Evolutionary conservation across 2,888 invertebrate genomes (phyloP).

Genomic region (Phasia obesa): DNA sequence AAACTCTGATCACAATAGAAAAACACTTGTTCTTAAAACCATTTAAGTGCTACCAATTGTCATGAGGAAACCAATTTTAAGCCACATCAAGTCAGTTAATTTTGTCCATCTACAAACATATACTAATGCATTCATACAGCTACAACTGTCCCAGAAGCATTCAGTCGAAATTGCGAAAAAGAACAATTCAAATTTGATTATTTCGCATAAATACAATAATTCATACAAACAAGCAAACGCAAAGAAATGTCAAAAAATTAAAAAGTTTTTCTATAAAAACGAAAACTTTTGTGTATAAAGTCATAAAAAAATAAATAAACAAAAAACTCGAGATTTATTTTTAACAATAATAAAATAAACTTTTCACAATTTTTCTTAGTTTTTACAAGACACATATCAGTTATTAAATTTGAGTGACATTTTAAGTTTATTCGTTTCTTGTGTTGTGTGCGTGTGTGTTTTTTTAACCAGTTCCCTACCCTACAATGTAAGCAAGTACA

Average conservation of each 20-base stretch:
- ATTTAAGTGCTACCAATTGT: conserved; percentile 30
- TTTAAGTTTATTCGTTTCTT: conserved; percentile 57
- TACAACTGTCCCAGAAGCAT: conserved; percentile 22
- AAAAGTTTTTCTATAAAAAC: conserved; percentile 58
- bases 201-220: conserved; percentile 2
- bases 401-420: conserved; percentile 67
- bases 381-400: conserved; percentile 46
- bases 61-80: conserved; percentile 26
- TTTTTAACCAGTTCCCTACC: not conserved
- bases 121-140: not conserved
- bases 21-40: conserved; percentile 10
- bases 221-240: not conserved
- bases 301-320: conserved; percentile 26
- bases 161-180: conserved; percentile 7
- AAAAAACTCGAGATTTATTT: conserved; percentile 37
- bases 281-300: conserved; percentile 58
- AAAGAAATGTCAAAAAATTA: conserved; percentile 61
- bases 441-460: not conserved
- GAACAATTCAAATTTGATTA: conserved; percentile 47
- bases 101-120: not conserved
- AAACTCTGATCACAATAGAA: not conserved
- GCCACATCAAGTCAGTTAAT: conserved; percentile 20
- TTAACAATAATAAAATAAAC: conserved; percentile 49
- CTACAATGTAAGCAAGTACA: too few relatives aligned
- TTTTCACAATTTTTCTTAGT: conserved; percentile 59